Evolutionary conservation across 2,113 vertebrate species (phyloP).

Genomic region (Amphilophus citrinellus): DNA sequence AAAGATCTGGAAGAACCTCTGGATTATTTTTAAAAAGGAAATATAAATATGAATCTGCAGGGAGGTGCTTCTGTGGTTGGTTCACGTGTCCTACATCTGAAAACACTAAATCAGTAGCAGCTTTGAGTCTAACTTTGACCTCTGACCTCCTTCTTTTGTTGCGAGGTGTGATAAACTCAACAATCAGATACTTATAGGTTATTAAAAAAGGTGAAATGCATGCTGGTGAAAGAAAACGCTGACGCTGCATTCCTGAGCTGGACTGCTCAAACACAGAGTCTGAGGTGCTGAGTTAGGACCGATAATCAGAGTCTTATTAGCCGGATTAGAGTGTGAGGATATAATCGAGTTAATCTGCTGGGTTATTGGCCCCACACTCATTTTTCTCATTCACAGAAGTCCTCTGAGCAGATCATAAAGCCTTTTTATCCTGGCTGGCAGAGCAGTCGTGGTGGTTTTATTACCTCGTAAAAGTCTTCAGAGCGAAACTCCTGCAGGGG

Average conservation of each 20-base stretch:
- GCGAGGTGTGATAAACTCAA: neutral
- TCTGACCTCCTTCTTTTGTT: neutral
- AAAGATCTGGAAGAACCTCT: neutral
- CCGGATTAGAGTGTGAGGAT: constrained; percentile 35
- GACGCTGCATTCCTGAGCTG: too few species aligned
- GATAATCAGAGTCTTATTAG: constrained; percentile 43
- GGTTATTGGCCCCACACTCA: constrained; percentile 3
- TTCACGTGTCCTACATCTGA: too few species aligned
- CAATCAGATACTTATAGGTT: accelerated
- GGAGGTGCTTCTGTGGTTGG: neutral
- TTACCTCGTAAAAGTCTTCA: neutral
- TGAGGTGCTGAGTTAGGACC: neutral
- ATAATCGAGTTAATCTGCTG: constrained; percentile 36
- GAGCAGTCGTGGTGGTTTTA: neutral
- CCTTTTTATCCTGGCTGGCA: neutral
- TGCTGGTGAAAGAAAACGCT: neutral
- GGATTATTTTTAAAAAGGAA: neutral
- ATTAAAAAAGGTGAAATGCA: neutral
- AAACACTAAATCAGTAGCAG: too few species aligned
- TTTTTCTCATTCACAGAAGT: constrained; percentile 4
- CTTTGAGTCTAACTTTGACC: neutral
- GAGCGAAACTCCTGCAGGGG: neutral
- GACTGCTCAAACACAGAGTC: too few species aligned
- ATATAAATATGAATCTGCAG: neutral
- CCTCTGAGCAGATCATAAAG: neutral